These are phyloP conservation scores for Steinernema khuongi DNA, from an alignment of 1,140 invertebrate species.

Conservation along the genomic window DNA sequence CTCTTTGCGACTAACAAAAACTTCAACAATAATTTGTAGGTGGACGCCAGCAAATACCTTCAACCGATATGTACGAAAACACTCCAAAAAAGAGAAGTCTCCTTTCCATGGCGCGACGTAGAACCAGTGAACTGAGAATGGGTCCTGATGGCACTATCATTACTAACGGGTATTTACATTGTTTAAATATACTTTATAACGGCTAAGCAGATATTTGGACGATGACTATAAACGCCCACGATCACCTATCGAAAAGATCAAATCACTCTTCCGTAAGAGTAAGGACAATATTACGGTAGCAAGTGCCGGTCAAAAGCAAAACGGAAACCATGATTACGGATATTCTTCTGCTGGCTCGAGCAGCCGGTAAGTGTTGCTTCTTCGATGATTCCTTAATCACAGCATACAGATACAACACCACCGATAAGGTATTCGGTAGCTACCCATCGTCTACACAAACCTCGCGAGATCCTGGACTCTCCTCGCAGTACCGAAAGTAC, in stretches of 20 bases:
- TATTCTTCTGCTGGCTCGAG: constrained; percentile 5
- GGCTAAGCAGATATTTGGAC: constrained; percentile 31
- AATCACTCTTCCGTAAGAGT: constrained; percentile 43
- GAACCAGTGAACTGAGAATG: constrained; percentile 51
- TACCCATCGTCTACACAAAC: constrained; percentile 32
- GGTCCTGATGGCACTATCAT: constrained; percentile 40
- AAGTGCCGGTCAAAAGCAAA: constrained; percentile 10
- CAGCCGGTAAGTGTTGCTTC: not conserved
- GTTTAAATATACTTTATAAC: too few relatives aligned
- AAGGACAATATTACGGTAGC: constrained; percentile 31
- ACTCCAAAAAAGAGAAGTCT: constrained; percentile 36
- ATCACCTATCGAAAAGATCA: constrained; percentile 55
- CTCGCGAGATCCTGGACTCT: not conserved
- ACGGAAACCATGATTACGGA: constrained; percentile 8
- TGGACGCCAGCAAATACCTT: constrained; percentile 16
- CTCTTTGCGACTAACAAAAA: not conserved
- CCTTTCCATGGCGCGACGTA: constrained; percentile 45
- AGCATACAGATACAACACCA: constrained; percentile 22
- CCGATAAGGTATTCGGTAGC: constrained; percentile 26
- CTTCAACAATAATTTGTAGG: too few relatives aligned
- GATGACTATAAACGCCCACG: constrained; percentile 51
- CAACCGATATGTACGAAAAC: constrained; percentile 11
- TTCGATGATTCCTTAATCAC: not conserved
- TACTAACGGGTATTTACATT: constrained; percentile 36
- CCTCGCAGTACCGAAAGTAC: constrained; percentile 33